Percentiles rank a stretch among this genome's conserved stretches.
Evolutionary conservation across 2,888 invertebrate genomes (phyloP).

Genomic region (Morpho deidamia): DNA sequence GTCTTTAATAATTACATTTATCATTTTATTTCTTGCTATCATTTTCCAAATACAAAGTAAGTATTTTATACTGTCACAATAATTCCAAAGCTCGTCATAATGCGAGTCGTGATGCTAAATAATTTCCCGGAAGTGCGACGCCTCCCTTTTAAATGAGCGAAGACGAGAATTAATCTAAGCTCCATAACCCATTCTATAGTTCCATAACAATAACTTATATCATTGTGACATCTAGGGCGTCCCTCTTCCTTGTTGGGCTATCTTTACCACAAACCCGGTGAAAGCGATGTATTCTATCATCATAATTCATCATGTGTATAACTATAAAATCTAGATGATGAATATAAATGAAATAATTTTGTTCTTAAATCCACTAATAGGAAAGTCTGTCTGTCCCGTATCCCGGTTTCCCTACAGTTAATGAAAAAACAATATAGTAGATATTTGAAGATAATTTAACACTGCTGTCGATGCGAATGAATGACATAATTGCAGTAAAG

Average conservation of each 20-base stretch:
- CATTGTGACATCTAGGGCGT: constrained; percentile 44
- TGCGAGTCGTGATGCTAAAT: constrained; percentile 36
- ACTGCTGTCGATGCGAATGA: no score
- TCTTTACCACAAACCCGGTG: constrained; percentile 54
- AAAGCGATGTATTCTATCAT: constrained; percentile 41
- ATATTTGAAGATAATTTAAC: no score
- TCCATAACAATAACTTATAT: constrained; percentile 40
- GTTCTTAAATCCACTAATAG: no score
- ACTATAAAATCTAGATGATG: no score
- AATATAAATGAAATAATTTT: no score
- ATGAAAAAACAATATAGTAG: no score
- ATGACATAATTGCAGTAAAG: no score
- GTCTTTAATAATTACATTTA: no score
- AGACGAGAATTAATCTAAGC: constrained; percentile 30
- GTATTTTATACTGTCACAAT: background rate
- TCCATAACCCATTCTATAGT: constrained; percentile 26
- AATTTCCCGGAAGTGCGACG: constrained; percentile 30
- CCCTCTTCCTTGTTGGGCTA: constrained; percentile 50
- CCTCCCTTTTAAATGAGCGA: constrained; percentile 24
- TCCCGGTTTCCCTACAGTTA: no score
- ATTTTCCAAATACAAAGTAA: no score
- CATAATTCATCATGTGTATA: constrained; percentile 6
- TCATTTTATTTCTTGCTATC: no score
- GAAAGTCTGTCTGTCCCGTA: no score
- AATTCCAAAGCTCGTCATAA: constrained; percentile 19